Conservation (phyloP, 2,888 invertebrate genomes). For the Micoletzkya japonica region DNA sequence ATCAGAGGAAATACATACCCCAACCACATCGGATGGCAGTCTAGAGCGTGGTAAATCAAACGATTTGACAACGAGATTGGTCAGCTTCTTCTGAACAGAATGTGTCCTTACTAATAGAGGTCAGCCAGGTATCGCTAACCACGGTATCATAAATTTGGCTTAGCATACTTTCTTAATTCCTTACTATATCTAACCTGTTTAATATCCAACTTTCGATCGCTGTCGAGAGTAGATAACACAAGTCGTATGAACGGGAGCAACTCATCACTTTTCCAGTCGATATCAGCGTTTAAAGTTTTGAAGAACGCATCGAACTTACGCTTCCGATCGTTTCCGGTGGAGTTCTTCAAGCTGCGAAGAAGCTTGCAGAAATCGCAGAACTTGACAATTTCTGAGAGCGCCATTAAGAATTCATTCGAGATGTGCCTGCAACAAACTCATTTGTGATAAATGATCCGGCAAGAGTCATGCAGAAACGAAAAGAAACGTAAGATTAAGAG, state of each 20-base stretch:
- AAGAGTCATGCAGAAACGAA: too few relatives aligned
- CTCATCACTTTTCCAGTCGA: constrained; percentile 16
- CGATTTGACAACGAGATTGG: too few relatives aligned
- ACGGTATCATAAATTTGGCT: neutral
- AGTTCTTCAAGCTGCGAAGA: constrained; percentile 11
- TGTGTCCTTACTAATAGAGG: neutral
- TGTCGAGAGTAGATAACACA: constrained; percentile 19
- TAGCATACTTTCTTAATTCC: neutral
- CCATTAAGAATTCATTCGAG: too few relatives aligned
- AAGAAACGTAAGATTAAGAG: too few relatives aligned
- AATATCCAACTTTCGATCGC: constrained; percentile 21
- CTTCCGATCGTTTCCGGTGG: constrained; percentile 7
- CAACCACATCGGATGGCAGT: too few relatives aligned
- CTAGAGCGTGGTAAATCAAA: too few relatives aligned
- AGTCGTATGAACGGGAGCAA: constrained; percentile 26
- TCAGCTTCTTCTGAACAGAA: constrained; percentile 23
- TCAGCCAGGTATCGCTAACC: neutral
- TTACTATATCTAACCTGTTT: constrained; percentile 15
- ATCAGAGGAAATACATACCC: too few relatives aligned
- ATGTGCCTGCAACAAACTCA: too few relatives aligned
- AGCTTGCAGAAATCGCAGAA: constrained; percentile 26
- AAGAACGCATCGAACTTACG: constrained; percentile 28
- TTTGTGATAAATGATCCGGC: neutral
- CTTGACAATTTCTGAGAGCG: constrained; percentile 4
- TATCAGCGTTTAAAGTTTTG: constrained; percentile 5